phyloP scores from a whole-genome alignment of 2,113 vertebrate species.

The Synchiropus splendidus region DNA sequence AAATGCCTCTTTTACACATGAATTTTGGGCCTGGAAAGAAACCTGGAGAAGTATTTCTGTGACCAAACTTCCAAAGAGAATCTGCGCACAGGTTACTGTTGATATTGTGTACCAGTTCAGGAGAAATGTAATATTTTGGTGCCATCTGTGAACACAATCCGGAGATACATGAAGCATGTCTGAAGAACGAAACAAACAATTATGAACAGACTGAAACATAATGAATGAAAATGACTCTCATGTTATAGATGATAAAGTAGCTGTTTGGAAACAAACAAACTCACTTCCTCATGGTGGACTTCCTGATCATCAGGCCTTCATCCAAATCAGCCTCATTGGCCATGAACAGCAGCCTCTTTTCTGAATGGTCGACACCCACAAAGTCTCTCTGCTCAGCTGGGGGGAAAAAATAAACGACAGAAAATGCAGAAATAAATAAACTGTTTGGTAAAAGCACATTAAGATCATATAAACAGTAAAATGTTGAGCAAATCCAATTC shows the following conservation, averaged over 20 bases:
- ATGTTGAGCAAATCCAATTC: not conserved
- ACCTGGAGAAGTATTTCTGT: not conserved
- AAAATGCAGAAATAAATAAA: no score
- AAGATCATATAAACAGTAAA: conserved; percentile 18
- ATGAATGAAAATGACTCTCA: no score
- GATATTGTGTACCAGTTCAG: no score
- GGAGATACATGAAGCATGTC: no score
- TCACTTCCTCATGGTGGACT: conserved; percentile 90
- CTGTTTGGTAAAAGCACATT: no score
- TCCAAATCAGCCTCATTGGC: conserved; percentile 97
- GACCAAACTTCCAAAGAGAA: no score
- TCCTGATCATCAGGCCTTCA: conserved; percentile 86
- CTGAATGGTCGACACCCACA: conserved; percentile 87
- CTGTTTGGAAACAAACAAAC: conserved; percentile 28
- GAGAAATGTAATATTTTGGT: no score
- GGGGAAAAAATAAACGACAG: conserved; percentile 13
- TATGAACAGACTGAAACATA: no score
- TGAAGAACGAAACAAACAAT: no score
- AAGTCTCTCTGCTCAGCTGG: conserved; percentile 96
- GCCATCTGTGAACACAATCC: no score
- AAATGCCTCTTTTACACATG: conserved; percentile 48
- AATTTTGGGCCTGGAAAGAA: conserved; percentile 35
- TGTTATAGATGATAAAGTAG: no score
- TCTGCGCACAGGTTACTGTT: no score
- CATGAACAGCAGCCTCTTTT: conserved; percentile 91